Conservation (phyloP, 2,888 invertebrate genomes). For the Stenichneumon culpator region DNA sequence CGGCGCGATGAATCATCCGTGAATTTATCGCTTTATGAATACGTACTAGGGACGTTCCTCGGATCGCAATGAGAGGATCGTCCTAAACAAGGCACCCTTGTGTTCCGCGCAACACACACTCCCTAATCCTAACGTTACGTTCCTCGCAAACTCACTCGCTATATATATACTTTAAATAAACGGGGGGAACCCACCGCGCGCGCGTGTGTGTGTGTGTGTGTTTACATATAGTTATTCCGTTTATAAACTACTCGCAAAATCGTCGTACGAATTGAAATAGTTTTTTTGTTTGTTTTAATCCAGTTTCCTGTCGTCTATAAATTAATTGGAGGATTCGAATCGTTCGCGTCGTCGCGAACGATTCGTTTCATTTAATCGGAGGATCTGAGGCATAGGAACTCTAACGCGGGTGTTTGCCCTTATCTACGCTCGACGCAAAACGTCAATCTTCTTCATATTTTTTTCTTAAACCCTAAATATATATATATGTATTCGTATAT, state of each 20-base stretch:
- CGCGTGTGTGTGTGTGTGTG: background rate
- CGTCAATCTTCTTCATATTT: background rate
- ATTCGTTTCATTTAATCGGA: slow-evolving; percentile 43
- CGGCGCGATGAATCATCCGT: slow-evolving; percentile 33
- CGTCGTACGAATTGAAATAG: slow-evolving; percentile 35
- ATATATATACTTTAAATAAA: slow-evolving; percentile 48
- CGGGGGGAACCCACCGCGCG: slow-evolving; percentile 38
- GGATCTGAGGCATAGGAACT: slow-evolving; percentile 66
- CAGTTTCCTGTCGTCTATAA: slow-evolving; percentile 51
- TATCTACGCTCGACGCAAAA: slow-evolving; percentile 50
- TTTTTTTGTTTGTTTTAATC: background rate
- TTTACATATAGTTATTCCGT: slow-evolving; percentile 7
- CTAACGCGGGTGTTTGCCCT: slow-evolving; percentile 64
- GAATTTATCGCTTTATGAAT: slow-evolving; percentile 36
- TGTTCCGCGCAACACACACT: slow-evolving; percentile 64
- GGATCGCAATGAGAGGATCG: slow-evolving; percentile 29
- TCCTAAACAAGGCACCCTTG: slow-evolving; percentile 70
- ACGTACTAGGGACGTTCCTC: slow-evolving; percentile 55
- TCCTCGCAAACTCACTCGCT: slow-evolving; percentile 56
- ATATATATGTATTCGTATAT: slow-evolving; percentile 37
- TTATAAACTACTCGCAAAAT: slow-evolving; percentile 32
- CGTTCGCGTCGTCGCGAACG: slow-evolving; percentile 26
- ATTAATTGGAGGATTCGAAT: slow-evolving; percentile 59
- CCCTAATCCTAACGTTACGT: slow-evolving; percentile 21
- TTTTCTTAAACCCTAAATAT: slow-evolving; percentile 27